Percentiles rank a stretch among this genome's conserved stretches.
These are phyloP conservation scores for Zhengitettix transpicula DNA, from an alignment of 2,888 invertebrate species.

Conservation along the genomic window DNA sequence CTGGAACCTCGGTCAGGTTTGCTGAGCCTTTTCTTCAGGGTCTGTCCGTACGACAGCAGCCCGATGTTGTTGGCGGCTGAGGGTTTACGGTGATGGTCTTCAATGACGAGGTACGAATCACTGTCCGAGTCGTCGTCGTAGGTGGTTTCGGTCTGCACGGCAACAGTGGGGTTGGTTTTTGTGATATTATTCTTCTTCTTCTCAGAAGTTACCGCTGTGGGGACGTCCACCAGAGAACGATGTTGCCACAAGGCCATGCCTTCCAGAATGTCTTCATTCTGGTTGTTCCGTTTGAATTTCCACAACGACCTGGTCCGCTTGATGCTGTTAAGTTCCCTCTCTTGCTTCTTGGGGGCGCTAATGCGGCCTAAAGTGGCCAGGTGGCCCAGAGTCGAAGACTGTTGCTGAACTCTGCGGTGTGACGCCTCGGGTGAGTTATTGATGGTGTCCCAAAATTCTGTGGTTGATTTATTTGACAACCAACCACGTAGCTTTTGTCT, in stretches of 20 bases:
- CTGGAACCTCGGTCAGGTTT: slow-evolving; percentile 19
- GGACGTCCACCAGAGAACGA: slow-evolving; percentile 61
- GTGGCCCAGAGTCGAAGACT: slow-evolving; percentile 20
- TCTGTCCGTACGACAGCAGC: slow-evolving; percentile 15
- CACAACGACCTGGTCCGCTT: slow-evolving; percentile 75
- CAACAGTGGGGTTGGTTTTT: neutral
- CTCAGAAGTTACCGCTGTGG: slow-evolving; percentile 24
- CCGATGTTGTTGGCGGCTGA: slow-evolving; percentile 8
- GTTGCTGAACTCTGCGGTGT: slow-evolving; percentile 7
- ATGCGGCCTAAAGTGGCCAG: slow-evolving; percentile 34
- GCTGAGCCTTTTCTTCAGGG: slow-evolving; percentile 17
- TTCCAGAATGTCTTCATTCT: slow-evolving; percentile 56
- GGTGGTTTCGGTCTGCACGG: neutral
- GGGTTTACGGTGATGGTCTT: slow-evolving; percentile 38
- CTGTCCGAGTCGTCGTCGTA: slow-evolving; percentile 27
- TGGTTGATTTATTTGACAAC: slow-evolving; percentile 26
- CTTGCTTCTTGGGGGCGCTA: slow-evolving; percentile 19
- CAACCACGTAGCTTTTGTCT: slow-evolving; percentile 21
- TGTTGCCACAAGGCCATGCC: slow-evolving; percentile 81
- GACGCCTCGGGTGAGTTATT: slow-evolving; percentile 13
- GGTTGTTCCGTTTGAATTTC: slow-evolving; percentile 50
- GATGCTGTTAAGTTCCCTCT: slow-evolving; percentile 22
- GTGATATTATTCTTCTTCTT: slow-evolving; percentile 21
- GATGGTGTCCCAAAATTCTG: slow-evolving; percentile 27
- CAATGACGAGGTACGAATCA: slow-evolving; percentile 59